These are phyloP conservation scores for Ceriagrion tenellum DNA, from an alignment of 2,888 invertebrate species.

Conservation along the genomic window DNA sequence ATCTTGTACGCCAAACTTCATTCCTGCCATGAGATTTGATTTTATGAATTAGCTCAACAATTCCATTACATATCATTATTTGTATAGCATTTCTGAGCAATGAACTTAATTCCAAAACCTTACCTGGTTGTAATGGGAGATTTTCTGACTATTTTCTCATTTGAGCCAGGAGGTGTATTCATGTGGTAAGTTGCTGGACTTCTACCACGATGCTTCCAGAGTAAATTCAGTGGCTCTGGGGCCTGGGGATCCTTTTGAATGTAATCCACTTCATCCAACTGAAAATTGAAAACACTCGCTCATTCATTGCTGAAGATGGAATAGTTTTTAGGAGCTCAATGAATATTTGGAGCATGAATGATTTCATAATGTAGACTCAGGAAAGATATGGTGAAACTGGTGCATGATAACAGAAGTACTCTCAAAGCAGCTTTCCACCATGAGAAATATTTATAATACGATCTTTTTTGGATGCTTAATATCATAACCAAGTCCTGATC, in stretches of 20 bases:
- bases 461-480: too few relatives aligned
- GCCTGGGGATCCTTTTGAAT: not conserved
- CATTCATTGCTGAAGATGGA: not conserved
- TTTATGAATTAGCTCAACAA: not conserved
- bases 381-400: too few relatives aligned
- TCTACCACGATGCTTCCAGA: slow-evolving; percentile 71
- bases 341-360: too few relatives aligned
- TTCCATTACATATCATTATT: not conserved
- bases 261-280: not conserved
- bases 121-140: not conserved
- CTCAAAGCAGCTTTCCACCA: too few relatives aligned
- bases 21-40: not conserved
- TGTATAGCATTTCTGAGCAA: not conserved
- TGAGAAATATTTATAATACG: too few relatives aligned
- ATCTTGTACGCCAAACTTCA: not conserved
- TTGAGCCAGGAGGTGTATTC: not conserved
- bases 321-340: not conserved
- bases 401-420: too few relatives aligned
- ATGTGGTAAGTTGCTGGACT: slow-evolving; percentile 16
- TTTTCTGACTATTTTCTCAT: not conserved
- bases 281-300: not conserved
- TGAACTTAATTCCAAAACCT: not conserved
- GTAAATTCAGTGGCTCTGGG: slow-evolving; percentile 10
- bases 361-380: too few relatives aligned
- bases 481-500: too few relatives aligned